Percentiles rank a stretch among this genome's conserved stretches.
Evolutionary conservation across 2,888 invertebrate genomes (phyloP).

Genomic region (Trachelus troglodyta): DNA sequence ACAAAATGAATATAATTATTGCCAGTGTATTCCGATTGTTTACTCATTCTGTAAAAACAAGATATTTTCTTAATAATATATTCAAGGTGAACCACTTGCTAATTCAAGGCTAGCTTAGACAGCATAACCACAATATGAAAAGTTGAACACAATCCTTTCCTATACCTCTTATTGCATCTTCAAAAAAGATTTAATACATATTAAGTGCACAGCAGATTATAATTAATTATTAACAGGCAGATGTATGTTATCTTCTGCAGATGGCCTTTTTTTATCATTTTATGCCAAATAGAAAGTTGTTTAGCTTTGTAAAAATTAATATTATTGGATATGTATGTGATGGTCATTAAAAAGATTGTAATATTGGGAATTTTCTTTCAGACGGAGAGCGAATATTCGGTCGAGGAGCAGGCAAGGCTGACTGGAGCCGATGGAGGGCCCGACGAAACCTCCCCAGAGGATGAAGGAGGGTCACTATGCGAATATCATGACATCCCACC

Average conservation of each 20-base stretch:
- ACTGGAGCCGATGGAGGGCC: slow-evolving; percentile 76
- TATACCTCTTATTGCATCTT: neutral
- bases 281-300: neutral
- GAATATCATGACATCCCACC: slow-evolving; percentile 85
- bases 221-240: neutral
- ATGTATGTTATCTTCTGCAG: neutral
- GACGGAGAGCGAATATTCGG: slow-evolving; percentile 89
- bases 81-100: slow-evolving; percentile 40
- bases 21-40: neutral
- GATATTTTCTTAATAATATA: slow-evolving; percentile 1
- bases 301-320: neutral
- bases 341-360: neutral
- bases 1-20: neutral
- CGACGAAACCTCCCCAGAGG: slow-evolving; percentile 71
- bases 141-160: neutral
- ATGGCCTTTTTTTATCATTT: neutral
- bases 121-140: neutral
- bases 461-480: slow-evolving; percentile 71
- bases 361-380: slow-evolving; percentile 60
- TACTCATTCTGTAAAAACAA: neutral
- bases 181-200: neutral
- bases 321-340: neutral
- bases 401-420: slow-evolving; percentile 84
- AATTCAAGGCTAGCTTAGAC: slow-evolving; percentile 31
- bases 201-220: neutral